Base-by-base conservation (phyloP, 2,888 invertebrate genomes). In the Steinernema carpocapsae region DNA sequence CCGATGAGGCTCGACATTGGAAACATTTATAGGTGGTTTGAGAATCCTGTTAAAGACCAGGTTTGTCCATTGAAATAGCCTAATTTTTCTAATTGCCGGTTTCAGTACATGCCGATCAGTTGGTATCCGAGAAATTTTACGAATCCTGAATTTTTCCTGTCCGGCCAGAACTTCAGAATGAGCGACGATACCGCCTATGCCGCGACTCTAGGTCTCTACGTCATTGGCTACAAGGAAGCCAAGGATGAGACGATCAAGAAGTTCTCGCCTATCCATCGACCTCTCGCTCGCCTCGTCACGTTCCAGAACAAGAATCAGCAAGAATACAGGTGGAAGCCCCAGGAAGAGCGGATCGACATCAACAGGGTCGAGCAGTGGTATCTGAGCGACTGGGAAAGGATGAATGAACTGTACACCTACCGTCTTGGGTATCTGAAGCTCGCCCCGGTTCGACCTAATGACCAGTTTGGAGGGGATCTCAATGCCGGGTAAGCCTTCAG, bases 41-140 rank as follows among this genome's bases (percentile, higher is more conserved):
- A 83, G 74, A 87, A 87, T 76, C 86, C 87, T 0, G 26, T 86
- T 10, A 83, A 82, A 0, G 76, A 19, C 42, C 72, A 70, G n/a
- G n/a, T n/a, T n/a, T n/a, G n/a, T n/a, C n/a, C n/a, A n/a, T n/a
- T n/a, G n/a, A n/a, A n/a, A n/a, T n/a, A n/a, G n/a, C n/a, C n/a
- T n/a, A n/a, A n/a, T n/a, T n/a, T n/a, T n/a, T n/a, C n/a, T n/a
- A n/a, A n/a, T n/a, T n/a, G n/a, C n/a, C n/a, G n/a, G n/a, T n/a
- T n/a, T 32, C 72, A 78, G 75, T 79, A 80, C 24, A 86, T 87
- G 85, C 86, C 84, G 2, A 75, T 87, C 26, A 77, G 79, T 0
- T 87, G 87, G 87, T 87, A 85, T 72, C 86, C 87, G 42, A 77
- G 86, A 17, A 87, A 87, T 73, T 87, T 87, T 77, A 87, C 87